Percentiles rank a stretch among this genome's conserved stretches.
Conservation (phyloP, 2,113 vertebrate species). For the Phrynocephalus versicolor region DNA sequence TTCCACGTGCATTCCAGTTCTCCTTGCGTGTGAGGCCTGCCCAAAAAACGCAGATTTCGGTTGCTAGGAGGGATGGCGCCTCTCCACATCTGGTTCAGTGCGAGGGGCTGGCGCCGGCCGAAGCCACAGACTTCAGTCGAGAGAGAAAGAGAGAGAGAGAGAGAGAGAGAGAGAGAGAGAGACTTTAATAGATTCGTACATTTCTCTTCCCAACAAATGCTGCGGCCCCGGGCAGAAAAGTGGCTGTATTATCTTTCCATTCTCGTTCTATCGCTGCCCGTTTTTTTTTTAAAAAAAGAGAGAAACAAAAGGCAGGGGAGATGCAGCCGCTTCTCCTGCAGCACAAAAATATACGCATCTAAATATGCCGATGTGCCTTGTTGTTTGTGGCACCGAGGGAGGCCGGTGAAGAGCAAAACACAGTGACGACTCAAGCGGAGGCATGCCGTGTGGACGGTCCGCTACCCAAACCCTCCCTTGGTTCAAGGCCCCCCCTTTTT, state of each 20-base stretch:
- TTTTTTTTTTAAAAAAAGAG: not conserved
- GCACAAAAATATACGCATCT: not conserved
- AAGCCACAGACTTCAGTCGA: slow-evolving; percentile 78
- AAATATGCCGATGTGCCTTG: not conserved
- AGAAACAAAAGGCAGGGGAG: not conserved
- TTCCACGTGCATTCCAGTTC: slow-evolving; percentile 78
- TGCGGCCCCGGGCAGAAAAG: slow-evolving; percentile 67
- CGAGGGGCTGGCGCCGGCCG: slow-evolving; percentile 81
- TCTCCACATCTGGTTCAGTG: slow-evolving; percentile 84
- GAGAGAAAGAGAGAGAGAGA: slow-evolving; percentile 68
- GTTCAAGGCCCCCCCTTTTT: not conserved
- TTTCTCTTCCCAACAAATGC: slow-evolving; percentile 68
- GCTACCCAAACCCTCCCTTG: not conserved
- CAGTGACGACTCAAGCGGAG: no score
- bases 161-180: slow-evolving; percentile 49
- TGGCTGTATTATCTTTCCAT: slow-evolving; percentile 50
- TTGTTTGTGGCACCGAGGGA: not conserved
- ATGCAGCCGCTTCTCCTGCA: not conserved
- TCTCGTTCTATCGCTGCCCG: no score
- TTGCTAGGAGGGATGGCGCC: slow-evolving; percentile 80
- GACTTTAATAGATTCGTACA: slow-evolving; percentile 74
- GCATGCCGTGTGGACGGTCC: no score
- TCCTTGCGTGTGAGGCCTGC: slow-evolving; percentile 78
- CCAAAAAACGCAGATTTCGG: slow-evolving; percentile 65
- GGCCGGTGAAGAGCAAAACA: no score